Evolutionary conservation across 2,888 invertebrate species (phyloP).

Genomic region (Coenonympha glycerion): DNA sequence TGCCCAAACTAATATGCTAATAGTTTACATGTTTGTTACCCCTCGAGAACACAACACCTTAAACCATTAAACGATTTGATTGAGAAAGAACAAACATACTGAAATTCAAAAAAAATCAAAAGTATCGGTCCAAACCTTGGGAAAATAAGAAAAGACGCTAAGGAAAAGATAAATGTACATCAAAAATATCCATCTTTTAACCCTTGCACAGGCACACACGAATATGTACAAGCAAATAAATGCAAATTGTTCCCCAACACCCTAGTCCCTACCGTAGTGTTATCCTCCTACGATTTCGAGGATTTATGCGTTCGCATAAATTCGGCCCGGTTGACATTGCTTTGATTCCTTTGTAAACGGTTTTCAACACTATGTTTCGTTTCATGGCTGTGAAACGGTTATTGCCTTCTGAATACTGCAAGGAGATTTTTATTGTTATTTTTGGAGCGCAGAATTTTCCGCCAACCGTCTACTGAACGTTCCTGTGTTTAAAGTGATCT

Average conservation of each 20-base stretch:
- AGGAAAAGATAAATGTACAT: neutral
- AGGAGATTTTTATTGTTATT: neutral
- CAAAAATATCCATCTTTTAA: neutral
- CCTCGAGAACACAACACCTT: too few relatives aligned
- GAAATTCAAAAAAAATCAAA: too few relatives aligned
- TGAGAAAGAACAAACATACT: too few relatives aligned
- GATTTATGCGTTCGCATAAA: slow-evolving; percentile 19
- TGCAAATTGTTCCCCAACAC: neutral
- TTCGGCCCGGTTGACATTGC: slow-evolving; percentile 10
- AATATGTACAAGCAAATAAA: neutral
- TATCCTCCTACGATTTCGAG: slow-evolving; percentile 2
- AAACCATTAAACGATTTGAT: too few relatives aligned
- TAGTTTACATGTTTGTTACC: too few relatives aligned
- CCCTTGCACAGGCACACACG: neutral
- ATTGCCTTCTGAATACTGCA: neutral
- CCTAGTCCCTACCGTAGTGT: slow-evolving; percentile 2
- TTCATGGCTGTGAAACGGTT: neutral
- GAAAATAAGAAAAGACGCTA: too few relatives aligned
- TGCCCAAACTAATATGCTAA: too few relatives aligned
- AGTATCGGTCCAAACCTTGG: too few relatives aligned
- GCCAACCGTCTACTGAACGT: too few relatives aligned
- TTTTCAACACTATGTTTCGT: slow-evolving; percentile 1
- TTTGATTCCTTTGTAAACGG: slow-evolving; percentile 14
- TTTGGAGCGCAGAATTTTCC: too few relatives aligned
- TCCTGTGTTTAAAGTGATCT: too few relatives aligned